Base-by-base conservation (phyloP, 2,113 vertebrate genomes). In the Heterotilapia buettikoferi region DNA sequence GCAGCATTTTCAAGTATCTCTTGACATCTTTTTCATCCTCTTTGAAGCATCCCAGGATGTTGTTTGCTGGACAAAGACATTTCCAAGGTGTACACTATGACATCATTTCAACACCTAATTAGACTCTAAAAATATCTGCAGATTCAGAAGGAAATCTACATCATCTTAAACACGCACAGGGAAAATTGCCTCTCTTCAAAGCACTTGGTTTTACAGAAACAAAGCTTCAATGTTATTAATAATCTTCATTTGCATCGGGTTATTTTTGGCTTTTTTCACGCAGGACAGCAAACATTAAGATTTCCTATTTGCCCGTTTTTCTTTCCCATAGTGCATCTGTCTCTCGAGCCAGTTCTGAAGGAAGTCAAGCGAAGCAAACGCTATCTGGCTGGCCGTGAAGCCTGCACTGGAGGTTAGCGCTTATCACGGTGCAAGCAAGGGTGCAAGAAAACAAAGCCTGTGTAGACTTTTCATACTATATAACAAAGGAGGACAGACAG, bases 341-440 rank as follows among this genome's bases (percentile, higher is more conserved):
- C 86, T 93, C 88, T 86, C 80, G 81, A 90, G 86, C 88, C 79
- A 52, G 86, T 83, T 85, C 87, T 85, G 31, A 79, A 93, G 81
- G 86, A 94, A 94, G 86, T 92, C 86, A 87, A 92, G 95, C 71
- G 73, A 92, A 90, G 86, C 88, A 92, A 95, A 94, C 82, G 45
- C 89, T 95, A 91, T 95, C 88, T 93, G 94, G 86, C 91, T 91
- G 86, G 80, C 63, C 8, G 68, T 45, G 84, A 88, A 89, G 88
- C 56, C 73, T 40, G 66, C 83, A 85, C 83, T 24, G 71, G 73
- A 84, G 92, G 80, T 89, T 78, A 81, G 53, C 80, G 87, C 89
- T 90, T 91, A 91, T 90, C 92, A 68, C 53, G 33, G 85, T 7
- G 81, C 59, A 80, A 56, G 86, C 82, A 56, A 84, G 85, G 59